These are phyloP conservation scores for Barbus barbus DNA, from an alignment of 2,113 vertebrate genomes.

Conservation along the genomic window DNA sequence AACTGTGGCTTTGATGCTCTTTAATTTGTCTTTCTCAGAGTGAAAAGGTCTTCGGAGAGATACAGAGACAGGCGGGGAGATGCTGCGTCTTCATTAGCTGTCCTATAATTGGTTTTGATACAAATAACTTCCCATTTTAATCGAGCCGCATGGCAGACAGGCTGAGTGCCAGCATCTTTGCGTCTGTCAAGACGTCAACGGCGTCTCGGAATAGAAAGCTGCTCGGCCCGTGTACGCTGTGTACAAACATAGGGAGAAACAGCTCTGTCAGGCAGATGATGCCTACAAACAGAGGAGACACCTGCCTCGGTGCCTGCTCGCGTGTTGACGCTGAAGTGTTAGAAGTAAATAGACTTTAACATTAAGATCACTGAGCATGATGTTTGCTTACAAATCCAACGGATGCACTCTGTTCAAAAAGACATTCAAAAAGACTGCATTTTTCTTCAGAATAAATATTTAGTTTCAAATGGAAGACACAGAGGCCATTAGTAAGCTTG, in stretches of 20 bases:
- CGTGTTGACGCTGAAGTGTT: not conserved
- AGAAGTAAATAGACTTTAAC: slow-evolving; percentile 17
- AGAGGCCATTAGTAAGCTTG: not conserved
- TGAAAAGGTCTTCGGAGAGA: slow-evolving; percentile 58
- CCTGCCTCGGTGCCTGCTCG: not conserved
- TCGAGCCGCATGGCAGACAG: slow-evolving; percentile 56
- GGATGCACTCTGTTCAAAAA: slow-evolving; percentile 13
- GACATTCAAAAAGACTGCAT: not conserved
- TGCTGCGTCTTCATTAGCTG: slow-evolving; percentile 66
- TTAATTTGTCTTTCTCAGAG: slow-evolving; percentile 56
- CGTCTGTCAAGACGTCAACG: slow-evolving; percentile 73
- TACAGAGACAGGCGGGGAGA: slow-evolving; percentile 53
- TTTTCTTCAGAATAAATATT: slow-evolving; percentile 11
- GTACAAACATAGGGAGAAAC: slow-evolving; percentile 67
- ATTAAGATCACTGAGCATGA: slow-evolving; percentile 10
- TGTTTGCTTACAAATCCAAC: slow-evolving; percentile 1
- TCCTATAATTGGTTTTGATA: slow-evolving; percentile 71
- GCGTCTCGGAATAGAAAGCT: slow-evolving; percentile 55
- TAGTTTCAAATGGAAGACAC: not conserved
- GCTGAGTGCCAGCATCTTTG: slow-evolving; percentile 51
- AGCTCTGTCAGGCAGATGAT: slow-evolving; percentile 65
- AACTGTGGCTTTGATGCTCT: slow-evolving; percentile 38
- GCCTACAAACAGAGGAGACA: slow-evolving; percentile 61
- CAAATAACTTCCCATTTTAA: slow-evolving; percentile 67
- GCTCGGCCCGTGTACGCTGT: slow-evolving; percentile 63